phyloP scores from a whole-genome alignment of 2,888 invertebrate species.

The Drosophila mayaguana region DNA sequence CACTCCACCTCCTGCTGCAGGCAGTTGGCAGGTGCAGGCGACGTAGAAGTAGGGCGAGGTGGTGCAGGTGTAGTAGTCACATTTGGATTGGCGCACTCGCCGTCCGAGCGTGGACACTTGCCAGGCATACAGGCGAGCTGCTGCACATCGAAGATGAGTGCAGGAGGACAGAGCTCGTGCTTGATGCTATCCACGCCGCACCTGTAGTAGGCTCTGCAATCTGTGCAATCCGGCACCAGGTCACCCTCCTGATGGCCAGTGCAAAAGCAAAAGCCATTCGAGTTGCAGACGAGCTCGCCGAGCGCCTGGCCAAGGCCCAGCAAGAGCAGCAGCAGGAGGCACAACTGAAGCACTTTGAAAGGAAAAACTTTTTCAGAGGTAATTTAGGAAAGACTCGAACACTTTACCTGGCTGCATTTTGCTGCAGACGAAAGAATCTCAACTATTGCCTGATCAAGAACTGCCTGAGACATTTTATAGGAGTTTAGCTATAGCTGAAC shows the following conservation, averaged over 20 bases:
- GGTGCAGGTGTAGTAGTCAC: neutral
- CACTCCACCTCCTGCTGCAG: conserved; percentile 38
- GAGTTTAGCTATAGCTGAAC: conserved; percentile 16
- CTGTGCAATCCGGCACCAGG: conserved; percentile 56
- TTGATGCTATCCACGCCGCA: conserved; percentile 31
- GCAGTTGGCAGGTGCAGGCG: conserved; percentile 21
- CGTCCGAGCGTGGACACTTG: conserved; percentile 55
- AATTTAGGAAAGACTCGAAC: neutral
- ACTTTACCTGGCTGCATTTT: conserved; percentile 63
- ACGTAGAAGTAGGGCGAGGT: neutral
- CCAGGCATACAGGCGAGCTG: conserved; percentile 48
- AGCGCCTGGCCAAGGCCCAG: conserved; percentile 3
- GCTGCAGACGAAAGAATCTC: conserved; percentile 15
- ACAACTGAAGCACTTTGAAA: conserved; percentile 27
- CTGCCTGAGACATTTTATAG: conserved; percentile 39
- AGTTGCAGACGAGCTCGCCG: conserved; percentile 11
- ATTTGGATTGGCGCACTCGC: conserved; percentile 4
- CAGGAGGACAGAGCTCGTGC: conserved; percentile 29
- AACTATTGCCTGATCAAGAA: conserved; percentile 27
- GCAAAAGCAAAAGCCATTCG: conserved; percentile 47
- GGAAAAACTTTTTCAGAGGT: conserved; percentile 1
- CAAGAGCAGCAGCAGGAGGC: conserved; percentile 19
- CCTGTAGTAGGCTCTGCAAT: conserved; percentile 55
- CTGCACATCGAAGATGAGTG: conserved; percentile 26
- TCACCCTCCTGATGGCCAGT: conserved; percentile 41